A percentile compares a stretch with the other conserved stretches of the same genome.
Evolutionary conservation across 2,113 vertebrate species (phyloP).

Genomic region (Daphoenositta chrysoptera): DNA sequence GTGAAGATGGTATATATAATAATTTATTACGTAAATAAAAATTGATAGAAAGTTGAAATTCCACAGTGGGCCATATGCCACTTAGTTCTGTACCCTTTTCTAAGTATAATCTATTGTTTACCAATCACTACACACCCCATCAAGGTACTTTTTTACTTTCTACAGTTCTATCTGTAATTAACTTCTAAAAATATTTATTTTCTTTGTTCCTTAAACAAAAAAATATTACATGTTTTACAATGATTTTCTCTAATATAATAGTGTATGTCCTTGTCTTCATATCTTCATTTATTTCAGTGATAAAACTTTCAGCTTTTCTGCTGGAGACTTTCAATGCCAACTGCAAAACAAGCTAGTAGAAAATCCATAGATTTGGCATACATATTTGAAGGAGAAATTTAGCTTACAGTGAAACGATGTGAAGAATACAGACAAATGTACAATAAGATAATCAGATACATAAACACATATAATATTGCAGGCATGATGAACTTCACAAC

Average conservation of each 20-base stretch:
- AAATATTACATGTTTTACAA: background rate
- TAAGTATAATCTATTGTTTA: accelerated
- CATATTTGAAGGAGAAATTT: background rate
- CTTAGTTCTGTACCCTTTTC: background rate
- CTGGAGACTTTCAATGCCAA: background rate
- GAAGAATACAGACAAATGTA: background rate
- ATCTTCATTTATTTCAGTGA: background rate
- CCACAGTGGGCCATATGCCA: background rate
- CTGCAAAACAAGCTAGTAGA: background rate
- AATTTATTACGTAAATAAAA: background rate
- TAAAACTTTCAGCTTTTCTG: background rate
- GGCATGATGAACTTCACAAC: background rate
- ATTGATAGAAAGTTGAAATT: background rate
- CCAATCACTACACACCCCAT: background rate
- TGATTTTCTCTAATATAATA: background rate
- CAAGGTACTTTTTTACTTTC: background rate
- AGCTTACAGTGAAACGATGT: background rate
- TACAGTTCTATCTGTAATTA: background rate
- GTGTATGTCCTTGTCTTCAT: background rate
- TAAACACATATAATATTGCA: background rate
- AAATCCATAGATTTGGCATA: background rate
- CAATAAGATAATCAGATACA: background rate
- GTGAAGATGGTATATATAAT: background rate
- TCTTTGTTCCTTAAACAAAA: background rate
- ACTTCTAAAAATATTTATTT: background rate